phyloP scores from a whole-genome alignment of 2,797 vertebrate species.

The Anguilla anguilla region DNA sequence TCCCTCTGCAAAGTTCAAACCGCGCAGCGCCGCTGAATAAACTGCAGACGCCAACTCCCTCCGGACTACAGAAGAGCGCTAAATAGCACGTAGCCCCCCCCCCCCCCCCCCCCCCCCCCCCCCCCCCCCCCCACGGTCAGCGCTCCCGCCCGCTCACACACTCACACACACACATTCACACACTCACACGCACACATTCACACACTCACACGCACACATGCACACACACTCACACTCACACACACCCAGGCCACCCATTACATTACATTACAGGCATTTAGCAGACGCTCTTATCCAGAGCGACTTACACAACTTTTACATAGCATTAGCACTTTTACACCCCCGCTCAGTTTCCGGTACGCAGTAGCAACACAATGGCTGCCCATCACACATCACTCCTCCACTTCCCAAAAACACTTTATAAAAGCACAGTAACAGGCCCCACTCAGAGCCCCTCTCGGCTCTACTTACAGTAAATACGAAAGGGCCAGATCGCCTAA shows the following conservation, averaged over 20 bases:
- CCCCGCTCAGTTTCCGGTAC: not conserved
- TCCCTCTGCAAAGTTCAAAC: constrained; percentile 19
- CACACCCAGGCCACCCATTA: no score
- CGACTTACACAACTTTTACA: no score
- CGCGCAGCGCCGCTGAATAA: not conserved
- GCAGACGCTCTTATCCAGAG: no score
- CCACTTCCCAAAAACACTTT: not conserved
- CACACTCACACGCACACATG: not conserved
- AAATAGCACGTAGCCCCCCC: no score
- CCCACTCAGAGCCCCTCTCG: not conserved
- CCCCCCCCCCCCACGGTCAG: no score
- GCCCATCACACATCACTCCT: not conserved
- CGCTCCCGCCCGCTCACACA: no score
- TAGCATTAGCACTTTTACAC: no score
- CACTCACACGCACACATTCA: not conserved
- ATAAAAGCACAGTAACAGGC: not conserved
- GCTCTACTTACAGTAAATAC: not conserved
- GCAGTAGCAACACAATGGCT: constrained; percentile 14
- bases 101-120: no score
- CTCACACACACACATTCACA: no score
- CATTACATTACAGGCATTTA: no score
- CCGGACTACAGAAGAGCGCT: no score
- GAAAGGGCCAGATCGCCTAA: no score
- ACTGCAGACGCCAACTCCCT: not conserved
- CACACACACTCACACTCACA: not conserved